Conservation (phyloP, 30 jellyfish, hydroid and myxozoan genomes). For the Catostylus mosaicus region DNA sequence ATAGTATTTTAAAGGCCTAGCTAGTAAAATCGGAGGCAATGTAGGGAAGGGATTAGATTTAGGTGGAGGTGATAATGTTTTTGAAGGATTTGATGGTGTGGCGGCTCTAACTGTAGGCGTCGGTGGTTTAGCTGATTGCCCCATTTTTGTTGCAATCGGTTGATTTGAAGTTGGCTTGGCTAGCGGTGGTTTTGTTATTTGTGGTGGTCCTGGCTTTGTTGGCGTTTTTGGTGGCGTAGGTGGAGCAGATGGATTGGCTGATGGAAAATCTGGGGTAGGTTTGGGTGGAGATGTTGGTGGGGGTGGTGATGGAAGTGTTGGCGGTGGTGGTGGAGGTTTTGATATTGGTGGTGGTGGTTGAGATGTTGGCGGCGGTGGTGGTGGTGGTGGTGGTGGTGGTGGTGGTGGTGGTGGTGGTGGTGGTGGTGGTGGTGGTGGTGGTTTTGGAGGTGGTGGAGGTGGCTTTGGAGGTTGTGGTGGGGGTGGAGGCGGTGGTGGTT, state of each 20-base stretch:
- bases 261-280: background rate
- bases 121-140: background rate
- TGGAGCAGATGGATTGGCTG: background rate
- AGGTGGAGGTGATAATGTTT: conserved; percentile 20
- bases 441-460: conserved; percentile 52
- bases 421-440: conserved; percentile 56
- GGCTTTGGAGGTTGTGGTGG: conserved; percentile 38
- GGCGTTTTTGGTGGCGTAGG: background rate
- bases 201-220: background rate
- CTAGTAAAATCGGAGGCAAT: conserved; percentile 71
- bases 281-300: conserved; percentile 18
- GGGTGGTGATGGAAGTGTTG: conserved; percentile 6
- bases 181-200: background rate
- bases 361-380: conserved; percentile 20
- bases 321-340: conserved; percentile 2
- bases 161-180: background rate
- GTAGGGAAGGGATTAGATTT: conserved; percentile 49
- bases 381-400: conserved; percentile 59
- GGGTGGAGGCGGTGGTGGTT: conserved; percentile 33
- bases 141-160: background rate
- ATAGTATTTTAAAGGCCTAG: conserved; percentile 85
- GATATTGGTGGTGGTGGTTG: background rate
- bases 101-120: background rate
- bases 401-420: conserved; percentile 62
- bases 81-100: background rate